Evolutionary conservation across 2,113 vertebrate species (phyloP).

Genomic region (Neodontobutis hainanensis): DNA sequence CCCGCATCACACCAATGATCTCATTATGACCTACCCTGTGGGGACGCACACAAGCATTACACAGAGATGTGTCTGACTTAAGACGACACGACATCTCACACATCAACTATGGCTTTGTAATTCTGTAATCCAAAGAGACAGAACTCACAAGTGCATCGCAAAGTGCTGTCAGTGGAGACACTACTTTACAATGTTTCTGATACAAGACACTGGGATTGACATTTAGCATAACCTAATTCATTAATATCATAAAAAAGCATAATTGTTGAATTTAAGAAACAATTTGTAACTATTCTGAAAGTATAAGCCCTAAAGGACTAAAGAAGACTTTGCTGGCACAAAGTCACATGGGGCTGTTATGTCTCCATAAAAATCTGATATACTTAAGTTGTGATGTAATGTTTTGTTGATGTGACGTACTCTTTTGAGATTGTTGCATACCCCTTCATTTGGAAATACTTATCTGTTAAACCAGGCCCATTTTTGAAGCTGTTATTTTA

Average conservation of each 20-base stretch:
- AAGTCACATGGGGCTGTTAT: too few species aligned
- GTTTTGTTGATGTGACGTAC: not conserved
- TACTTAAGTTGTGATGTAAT: too few species aligned
- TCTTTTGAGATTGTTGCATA: too few species aligned
- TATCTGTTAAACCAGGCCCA: too few species aligned
- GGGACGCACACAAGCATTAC: constrained; percentile 20
- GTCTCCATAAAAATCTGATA: too few species aligned
- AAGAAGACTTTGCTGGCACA: too few species aligned
- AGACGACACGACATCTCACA: constrained; percentile 32
- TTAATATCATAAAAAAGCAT: not conserved
- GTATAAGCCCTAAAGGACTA: too few species aligned
- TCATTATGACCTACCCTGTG: constrained; percentile 96
- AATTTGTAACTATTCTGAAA: not conserved
- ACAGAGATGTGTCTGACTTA: constrained; percentile 26
- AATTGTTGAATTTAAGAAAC: not conserved
- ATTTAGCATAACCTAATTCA: constrained; percentile 3
- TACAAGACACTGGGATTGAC: constrained; percentile 24
- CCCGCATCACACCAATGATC: constrained; percentile 93
- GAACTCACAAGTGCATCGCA: constrained; percentile 8
- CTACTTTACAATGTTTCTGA: constrained; percentile 5
- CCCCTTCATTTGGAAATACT: too few species aligned
- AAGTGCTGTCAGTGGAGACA: constrained; percentile 1
- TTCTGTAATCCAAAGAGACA: constrained; percentile 32
- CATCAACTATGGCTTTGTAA: constrained; percentile 14
- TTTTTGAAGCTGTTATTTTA: too few species aligned